Evolutionary conservation across 64 coral and sea anemone species (phyloP).

Genomic region (Orbicella faveolata): DNA sequence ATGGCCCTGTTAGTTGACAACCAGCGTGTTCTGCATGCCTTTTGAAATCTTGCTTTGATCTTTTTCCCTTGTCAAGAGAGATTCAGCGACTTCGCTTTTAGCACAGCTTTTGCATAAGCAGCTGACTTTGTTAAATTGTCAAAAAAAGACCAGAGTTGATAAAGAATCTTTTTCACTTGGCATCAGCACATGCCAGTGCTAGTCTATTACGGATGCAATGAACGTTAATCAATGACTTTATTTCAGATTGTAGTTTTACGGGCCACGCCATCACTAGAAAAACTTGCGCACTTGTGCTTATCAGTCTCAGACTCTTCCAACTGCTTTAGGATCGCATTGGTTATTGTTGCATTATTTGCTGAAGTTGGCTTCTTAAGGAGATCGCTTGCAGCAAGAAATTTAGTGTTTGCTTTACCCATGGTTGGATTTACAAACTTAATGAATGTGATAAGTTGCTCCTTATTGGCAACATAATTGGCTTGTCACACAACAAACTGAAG

Average conservation of each 20-base stretch:
- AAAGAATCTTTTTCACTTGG: constrained; percentile 37
- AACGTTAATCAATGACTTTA: constrained; percentile 29
- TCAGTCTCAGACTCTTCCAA: background rate
- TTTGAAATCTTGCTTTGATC: constrained; percentile 20
- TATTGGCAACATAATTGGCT: constrained; percentile 40
- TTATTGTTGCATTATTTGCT: background rate
- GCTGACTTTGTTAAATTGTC: constrained; percentile 47
- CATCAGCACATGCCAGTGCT: constrained; percentile 31
- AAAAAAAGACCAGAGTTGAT: constrained; percentile 55
- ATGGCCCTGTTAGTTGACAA: constrained; percentile 55
- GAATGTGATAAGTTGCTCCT: constrained; percentile 51
- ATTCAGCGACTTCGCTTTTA: background rate
- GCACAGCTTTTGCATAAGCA: constrained; percentile 42
- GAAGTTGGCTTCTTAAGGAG: constrained; percentile 25
- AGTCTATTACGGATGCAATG: constrained; percentile 37
- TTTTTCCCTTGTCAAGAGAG: constrained; percentile 21
- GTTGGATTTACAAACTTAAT: constrained; percentile 40
- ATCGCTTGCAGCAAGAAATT: constrained; percentile 30
- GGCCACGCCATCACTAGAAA: background rate
- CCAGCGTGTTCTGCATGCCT: constrained; percentile 56
- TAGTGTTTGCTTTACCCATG: constrained; percentile 12
- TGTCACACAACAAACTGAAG: constrained; percentile 48
- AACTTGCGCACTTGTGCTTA: background rate
- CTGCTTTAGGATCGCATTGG: background rate
- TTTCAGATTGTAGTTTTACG: background rate